Base-by-base conservation (phyloP, 2,888 invertebrate species). In the Drosophila subquinaria region DNA sequence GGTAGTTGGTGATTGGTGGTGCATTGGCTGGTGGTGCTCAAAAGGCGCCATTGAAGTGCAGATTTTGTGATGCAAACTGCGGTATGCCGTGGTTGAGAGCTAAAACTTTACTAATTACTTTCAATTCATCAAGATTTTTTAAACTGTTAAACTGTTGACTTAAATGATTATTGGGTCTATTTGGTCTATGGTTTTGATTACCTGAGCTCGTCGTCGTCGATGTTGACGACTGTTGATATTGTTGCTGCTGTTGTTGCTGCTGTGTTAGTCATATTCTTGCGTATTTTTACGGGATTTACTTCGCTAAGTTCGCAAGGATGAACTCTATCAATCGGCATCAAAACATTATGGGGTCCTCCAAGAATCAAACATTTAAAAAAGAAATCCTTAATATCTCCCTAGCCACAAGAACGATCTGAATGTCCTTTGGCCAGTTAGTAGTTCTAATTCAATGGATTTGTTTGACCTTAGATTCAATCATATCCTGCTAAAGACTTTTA, bases 51-150 rank as follows among this genome's bases (percentile, higher is more conserved):
- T 89, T 86, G 88, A 76, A 91, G 81, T 86, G 91, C 79, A 89
- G 86, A 73, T 91, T 90, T 88, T 92, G 92, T 85, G 86, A 88
- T 80, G 94, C 89, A 78, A 91, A 92, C 73, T 92, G 88, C 79
- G 89, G 91, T n/a, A 95, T 93, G 52, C 96, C 96, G 86, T 96
- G 96, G 92, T 97, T 96, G 62, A 97, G 93, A 9, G 97, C 96
- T 84, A 97, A 93, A 69, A 97, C 96, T 93, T 97, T 97, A 50
- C 96, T 95, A 38, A 97, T 96, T 85, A 97, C 96, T 90, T 96
- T 96, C 56, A 97, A 93, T 92, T 97, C 97, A 90, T 96, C 96
- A 64, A 95, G 94, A 73, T 92, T 90, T 81, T 88, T 90, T 76
- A 89, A 78, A 67, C 79, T 82, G 48, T 71, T 88, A 71, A 85